Conservation (phyloP, 2,113 vertebrate species). For the Cyanoliseus patagonus region DNA sequence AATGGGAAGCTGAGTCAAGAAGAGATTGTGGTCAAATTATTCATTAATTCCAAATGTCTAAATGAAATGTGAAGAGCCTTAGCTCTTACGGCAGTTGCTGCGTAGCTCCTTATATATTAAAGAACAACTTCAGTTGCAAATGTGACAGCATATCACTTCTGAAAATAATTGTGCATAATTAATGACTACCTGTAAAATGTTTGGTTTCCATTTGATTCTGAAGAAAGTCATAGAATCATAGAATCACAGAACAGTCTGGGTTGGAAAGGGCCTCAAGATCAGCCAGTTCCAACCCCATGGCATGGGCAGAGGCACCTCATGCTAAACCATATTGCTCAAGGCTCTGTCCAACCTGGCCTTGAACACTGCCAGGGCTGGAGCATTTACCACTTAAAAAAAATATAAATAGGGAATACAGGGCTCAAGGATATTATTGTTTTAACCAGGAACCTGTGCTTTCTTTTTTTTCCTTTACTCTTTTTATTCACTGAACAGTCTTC, state of each 20-base stretch:
- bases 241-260: neutral
- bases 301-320: neutral
- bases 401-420: neutral
- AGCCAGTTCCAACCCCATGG: neutral
- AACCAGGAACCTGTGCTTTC: neutral
- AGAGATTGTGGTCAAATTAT: neutral
- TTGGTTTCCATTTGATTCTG: neutral
- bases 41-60: neutral
- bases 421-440: neutral
- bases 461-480: neutral
- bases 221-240: neutral
- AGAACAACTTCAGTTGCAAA: neutral
- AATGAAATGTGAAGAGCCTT: neutral
- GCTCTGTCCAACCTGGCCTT: neutral
- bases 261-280: neutral
- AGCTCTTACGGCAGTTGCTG: neutral
- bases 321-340: neutral
- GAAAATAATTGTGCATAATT: neutral
- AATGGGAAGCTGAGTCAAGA: neutral
- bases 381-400: neutral
- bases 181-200: neutral
- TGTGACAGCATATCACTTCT: neutral
- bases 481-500: neutral
- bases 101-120: neutral
- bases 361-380: neutral